A percentile compares a stretch with the other conserved stretches of the same genome.
Conservation (phyloP, 2,888 invertebrate species). For the Eilema caniola region DNA sequence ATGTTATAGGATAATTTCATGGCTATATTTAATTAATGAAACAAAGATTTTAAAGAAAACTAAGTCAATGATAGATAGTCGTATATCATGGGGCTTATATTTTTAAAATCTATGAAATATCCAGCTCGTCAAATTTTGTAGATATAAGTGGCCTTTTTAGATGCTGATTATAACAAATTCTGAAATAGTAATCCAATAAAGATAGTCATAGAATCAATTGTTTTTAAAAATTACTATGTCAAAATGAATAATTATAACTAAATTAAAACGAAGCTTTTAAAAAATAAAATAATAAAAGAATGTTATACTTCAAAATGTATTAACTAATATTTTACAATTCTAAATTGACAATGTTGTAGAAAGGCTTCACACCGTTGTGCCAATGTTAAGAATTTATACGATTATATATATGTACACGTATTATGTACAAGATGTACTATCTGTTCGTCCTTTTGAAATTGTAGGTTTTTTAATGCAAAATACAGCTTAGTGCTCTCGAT, state of each 20-base stretch:
- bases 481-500: background rate
- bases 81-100: background rate
- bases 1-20: background rate
- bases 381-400: conserved; percentile 10
- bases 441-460: background rate
- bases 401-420: background rate
- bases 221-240: too few species aligned
- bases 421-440: background rate
- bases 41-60: background rate
- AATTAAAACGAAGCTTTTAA: background rate
- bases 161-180: background rate
- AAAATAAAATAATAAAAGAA: background rate
- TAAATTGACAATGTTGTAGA: background rate
- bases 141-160: background rate
- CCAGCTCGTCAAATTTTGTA: background rate
- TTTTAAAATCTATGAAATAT: background rate
- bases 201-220: too few species aligned
- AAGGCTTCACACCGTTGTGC: conserved; percentile 13
- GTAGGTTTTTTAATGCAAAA: background rate
- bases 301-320: background rate
- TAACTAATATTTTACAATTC: background rate
- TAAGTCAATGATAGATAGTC: background rate
- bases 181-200: too few species aligned
- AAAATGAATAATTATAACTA: background rate
- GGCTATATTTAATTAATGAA: background rate